A percentile compares a stretch with the other conserved stretches of the same genome.
Conservation (phyloP, 2,888 invertebrate species). For the Ectemnius continuus region DNA sequence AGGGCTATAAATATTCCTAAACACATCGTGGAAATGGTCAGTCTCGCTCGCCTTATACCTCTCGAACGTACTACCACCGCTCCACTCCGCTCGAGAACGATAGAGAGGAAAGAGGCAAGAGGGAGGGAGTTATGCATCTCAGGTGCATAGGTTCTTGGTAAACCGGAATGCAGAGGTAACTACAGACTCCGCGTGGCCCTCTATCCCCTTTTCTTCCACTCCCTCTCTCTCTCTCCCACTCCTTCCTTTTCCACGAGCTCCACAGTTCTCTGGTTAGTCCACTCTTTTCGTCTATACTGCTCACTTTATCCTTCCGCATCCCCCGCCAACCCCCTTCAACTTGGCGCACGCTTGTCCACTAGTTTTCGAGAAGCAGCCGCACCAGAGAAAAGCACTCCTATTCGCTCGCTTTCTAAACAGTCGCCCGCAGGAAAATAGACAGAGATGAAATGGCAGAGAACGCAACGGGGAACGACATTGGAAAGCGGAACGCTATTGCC, state of each 20-base stretch:
- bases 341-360: slow-evolving; percentile 39
- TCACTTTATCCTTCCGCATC: background rate
- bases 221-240: slow-evolving; percentile 20
- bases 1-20: slow-evolving; percentile 33
- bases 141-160: slow-evolving; percentile 69
- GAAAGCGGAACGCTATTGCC: too few relatives aligned
- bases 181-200: slow-evolving; percentile 56
- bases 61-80: slow-evolving; percentile 28
- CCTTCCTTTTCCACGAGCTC: slow-evolving; percentile 11
- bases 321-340: background rate
- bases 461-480: slow-evolving; percentile 3
- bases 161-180: slow-evolving; percentile 71
- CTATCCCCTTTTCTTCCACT: slow-evolving; percentile 25
- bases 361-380: slow-evolving; percentile 49
- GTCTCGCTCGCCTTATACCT: slow-evolving; percentile 17
- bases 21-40: slow-evolving; percentile 40
- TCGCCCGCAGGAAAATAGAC: slow-evolving; percentile 18
- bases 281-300: slow-evolving; percentile 2
- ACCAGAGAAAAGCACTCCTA: background rate
- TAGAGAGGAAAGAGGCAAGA: too few relatives aligned
- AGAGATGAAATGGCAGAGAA: slow-evolving; percentile 17
- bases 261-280: background rate
- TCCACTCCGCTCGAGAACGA: slow-evolving; percentile 6
- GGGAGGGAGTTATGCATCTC: slow-evolving; percentile 65
- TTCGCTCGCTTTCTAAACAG: slow-evolving; percentile 34